Evolutionary conservation across 2,797 vertebrate species (phyloP).

Genomic region (Chiropotes sagulatus): DNA sequence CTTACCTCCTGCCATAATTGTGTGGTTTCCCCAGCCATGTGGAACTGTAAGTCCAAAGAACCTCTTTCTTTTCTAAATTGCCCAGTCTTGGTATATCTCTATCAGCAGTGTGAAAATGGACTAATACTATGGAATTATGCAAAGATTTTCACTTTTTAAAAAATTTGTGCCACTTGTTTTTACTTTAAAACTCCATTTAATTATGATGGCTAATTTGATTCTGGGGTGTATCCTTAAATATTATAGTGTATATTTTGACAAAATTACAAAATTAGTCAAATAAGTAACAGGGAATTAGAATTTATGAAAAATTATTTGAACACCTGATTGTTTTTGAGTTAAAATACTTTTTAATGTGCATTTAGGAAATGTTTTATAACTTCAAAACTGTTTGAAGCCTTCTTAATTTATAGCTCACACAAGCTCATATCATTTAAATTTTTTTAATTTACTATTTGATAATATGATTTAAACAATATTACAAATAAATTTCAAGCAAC

Average conservation of each 20-base stretch:
- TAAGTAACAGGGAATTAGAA: not conserved
- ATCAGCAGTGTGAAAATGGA: not conserved
- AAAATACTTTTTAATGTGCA: not conserved
- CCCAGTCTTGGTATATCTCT: not conserved
- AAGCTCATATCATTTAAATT: not conserved
- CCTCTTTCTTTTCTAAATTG: not conserved
- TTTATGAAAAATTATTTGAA: not conserved
- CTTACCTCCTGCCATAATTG: not conserved
- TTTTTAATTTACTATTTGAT: not conserved
- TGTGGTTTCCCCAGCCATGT: not conserved
- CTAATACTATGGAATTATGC: not conserved
- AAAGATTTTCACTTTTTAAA: slow-evolving; percentile 19
- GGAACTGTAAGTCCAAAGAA: not conserved
- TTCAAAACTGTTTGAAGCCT: not conserved
- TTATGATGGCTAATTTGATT: not conserved
- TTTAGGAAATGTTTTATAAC: not conserved
- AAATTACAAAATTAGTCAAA: not conserved
- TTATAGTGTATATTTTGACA: not conserved
- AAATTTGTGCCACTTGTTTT: slow-evolving; percentile 47
- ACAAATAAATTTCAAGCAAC: not conserved
- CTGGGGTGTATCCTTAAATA: slow-evolving; percentile 23
- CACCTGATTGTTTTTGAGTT: not conserved
- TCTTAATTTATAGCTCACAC: not conserved
- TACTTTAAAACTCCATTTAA: slow-evolving; percentile 29
- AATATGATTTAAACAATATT: not conserved